Evolutionary conservation across 2,888 invertebrate genomes (phyloP).

Genomic region (Lymantria dispar): DNA sequence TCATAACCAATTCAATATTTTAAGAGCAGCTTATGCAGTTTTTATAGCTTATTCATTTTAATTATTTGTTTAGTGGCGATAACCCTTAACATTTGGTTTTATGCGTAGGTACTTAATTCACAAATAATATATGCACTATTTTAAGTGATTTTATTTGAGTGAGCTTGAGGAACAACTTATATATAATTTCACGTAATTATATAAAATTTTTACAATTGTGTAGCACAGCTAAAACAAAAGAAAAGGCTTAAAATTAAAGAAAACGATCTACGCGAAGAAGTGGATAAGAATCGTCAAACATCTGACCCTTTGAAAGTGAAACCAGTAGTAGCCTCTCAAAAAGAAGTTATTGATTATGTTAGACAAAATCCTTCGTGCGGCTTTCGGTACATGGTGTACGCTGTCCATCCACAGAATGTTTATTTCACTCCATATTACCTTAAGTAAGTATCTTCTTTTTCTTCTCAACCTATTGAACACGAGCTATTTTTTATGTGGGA

Average conservation of each 20-base stretch:
- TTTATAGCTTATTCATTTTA: too few species aligned
- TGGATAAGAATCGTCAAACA: constrained; percentile 24
- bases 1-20: too few species aligned
- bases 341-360: constrained; percentile 75
- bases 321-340: constrained; percentile 68
- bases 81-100: too few species aligned
- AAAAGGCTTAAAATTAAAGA: constrained; percentile 50
- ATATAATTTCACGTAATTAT: background rate
- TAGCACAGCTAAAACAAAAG: constrained; percentile 39
- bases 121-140: too few species aligned
- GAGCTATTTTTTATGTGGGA: too few species aligned
- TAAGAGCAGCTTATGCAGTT: too few species aligned
- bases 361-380: constrained; percentile 80
- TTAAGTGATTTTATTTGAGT: too few species aligned
- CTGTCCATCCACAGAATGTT: constrained; percentile 87
- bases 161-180: too few species aligned
- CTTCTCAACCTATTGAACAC: too few species aligned
- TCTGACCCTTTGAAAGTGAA: constrained; percentile 67
- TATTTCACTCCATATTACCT: constrained; percentile 89
- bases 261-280: constrained; percentile 6
- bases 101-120: too few species aligned
- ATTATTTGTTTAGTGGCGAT: too few species aligned
- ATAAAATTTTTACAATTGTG: background rate
- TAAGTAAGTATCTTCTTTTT: constrained; percentile 71
- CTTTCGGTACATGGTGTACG: constrained; percentile 90